phyloP scores from a whole-genome alignment of 2,888 invertebrate species.

The Phrixothrix hirtus region DNA sequence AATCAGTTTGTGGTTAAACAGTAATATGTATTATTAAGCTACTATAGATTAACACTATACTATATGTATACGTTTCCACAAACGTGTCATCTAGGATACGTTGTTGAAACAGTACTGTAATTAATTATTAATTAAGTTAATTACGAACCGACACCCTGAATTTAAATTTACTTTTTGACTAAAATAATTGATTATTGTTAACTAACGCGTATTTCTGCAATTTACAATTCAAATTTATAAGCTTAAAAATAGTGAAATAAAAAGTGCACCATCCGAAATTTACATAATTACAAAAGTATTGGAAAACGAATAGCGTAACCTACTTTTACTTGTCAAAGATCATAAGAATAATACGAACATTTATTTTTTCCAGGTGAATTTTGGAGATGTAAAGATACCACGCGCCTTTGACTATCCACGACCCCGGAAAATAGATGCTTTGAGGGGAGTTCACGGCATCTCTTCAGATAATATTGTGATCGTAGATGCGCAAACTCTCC shows the following conservation, averaged over 20 bases:
- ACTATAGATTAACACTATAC: too few relatives aligned
- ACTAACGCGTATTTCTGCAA: neutral
- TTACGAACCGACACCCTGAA: too few relatives aligned
- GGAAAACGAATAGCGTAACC: conserved; percentile 3
- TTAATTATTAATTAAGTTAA: too few relatives aligned
- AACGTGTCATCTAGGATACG: too few relatives aligned
- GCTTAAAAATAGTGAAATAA: too few relatives aligned
- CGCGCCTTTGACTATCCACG: conserved; percentile 77
- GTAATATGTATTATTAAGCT: too few relatives aligned
- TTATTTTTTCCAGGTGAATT: conserved; percentile 71
- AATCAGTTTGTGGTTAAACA: too few relatives aligned
- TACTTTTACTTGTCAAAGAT: conserved; percentile 3
- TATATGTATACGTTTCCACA: too few relatives aligned
- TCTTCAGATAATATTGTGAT: conserved; percentile 85
- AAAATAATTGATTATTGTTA: too few relatives aligned
- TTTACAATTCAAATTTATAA: neutral
- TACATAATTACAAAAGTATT: conserved; percentile 3
- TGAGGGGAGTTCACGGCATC: conserved; percentile 82
- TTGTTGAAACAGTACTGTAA: too few relatives aligned
- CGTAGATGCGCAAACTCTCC: conserved; percentile 90
- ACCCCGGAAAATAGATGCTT: conserved; percentile 76
- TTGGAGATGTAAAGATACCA: conserved; percentile 84
- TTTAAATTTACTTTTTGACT: too few relatives aligned
- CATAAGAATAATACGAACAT: conserved; percentile 10
- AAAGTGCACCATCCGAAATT: neutral